A percentile compares a stretch with the other conserved stretches of the same genome.
Conservation (phyloP, 2,888 invertebrate species). For the Apoderus coryli region DNA sequence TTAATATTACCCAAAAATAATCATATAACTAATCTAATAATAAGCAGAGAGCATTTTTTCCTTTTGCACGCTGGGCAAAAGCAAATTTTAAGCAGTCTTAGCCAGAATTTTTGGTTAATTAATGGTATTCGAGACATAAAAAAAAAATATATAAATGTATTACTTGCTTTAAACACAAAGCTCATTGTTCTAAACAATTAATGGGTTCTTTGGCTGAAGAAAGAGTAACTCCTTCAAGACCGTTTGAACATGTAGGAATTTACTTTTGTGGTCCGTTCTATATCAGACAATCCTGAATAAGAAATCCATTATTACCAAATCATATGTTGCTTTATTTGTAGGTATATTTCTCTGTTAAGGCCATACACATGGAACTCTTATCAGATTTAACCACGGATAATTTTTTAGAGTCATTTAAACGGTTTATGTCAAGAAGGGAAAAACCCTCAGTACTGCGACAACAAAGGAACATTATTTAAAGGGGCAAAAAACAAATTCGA, state of each 20-base stretch:
- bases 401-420: slow-evolving; percentile 11
- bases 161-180: slow-evolving; percentile 10
- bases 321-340: slow-evolving; percentile 11
- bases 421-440: slow-evolving; percentile 11
- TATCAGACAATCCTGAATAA: slow-evolving; percentile 10
- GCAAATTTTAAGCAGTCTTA: slow-evolving; percentile 10
- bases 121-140: slow-evolving; percentile 13
- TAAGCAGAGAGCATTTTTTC: slow-evolving; percentile 11
- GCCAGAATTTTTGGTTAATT: slow-evolving; percentile 12
- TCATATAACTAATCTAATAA: slow-evolving; percentile 12
- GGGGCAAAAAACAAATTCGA: slow-evolving; percentile 12
- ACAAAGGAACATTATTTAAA: slow-evolving; percentile 11
- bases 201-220: slow-evolving; percentile 12
- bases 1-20: slow-evolving; percentile 13
- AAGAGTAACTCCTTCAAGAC: slow-evolving; percentile 9
- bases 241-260: slow-evolving; percentile 9
- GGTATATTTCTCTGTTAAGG: too few relatives aligned
- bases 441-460: slow-evolving; percentile 10
- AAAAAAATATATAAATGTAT: slow-evolving; percentile 12
- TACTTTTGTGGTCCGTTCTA: slow-evolving; percentile 11
- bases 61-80: slow-evolving; percentile 13
- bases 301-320: slow-evolving; percentile 5
- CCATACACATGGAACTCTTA: slow-evolving; percentile 11
- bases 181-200: slow-evolving; percentile 10
- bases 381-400: slow-evolving; percentile 12